Base-by-base conservation (phyloP, 2,888 invertebrate genomes). In the Ophioninae sp. region DNA sequence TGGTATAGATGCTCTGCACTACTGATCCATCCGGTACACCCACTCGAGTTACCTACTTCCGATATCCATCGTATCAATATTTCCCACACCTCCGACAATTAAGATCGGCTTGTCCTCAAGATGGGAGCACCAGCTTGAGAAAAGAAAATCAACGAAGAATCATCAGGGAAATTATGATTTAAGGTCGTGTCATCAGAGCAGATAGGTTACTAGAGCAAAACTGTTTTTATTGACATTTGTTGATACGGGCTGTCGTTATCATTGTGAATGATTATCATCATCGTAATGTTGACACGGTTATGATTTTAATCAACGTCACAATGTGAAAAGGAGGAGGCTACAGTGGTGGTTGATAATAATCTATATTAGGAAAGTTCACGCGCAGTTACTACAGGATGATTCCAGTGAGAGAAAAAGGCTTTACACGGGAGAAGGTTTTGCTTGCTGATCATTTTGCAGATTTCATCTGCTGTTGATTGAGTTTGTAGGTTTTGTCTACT, bases 11-110 rank as follows among this genome's bases (percentile, higher is more conserved):
- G 68, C 65, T 30, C 2, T 51, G 61, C 41, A 68, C 39, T 68
- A 58, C 51, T 17, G 39, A 44, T 59, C n/a, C 78, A 72, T 67
- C 7, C 76, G 58, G 75, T 79, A 79, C 76, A 79, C 81, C 76
- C 80, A 13, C 68, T 41, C 67, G 22, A 41, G 67, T 56, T 58
- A 61, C 56, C 37, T 56, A 74, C n/a, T 63, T 56, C 69, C 64
- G 39, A 41, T 6, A 44, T 37, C 22, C 37, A 68, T 74, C 22
- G 37, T 64, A 61, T 58, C 74, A 75, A 79, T 79, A 74, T 73
- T 64, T 63, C 59, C 44, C 39, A 72, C 20, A 23, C 39, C 39
- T 22, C 7, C 58, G 59, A 39, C 58, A 72, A 72, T 44, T 71
- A n/a, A 58, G 71, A 20, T 10, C 22, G 41, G 22, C n/a, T 51